Evolutionary conservation across 2,888 invertebrate species (phyloP), one percentile per base, ranked within the genome.

Genomic region (Conistra vaccinii): DNA sequence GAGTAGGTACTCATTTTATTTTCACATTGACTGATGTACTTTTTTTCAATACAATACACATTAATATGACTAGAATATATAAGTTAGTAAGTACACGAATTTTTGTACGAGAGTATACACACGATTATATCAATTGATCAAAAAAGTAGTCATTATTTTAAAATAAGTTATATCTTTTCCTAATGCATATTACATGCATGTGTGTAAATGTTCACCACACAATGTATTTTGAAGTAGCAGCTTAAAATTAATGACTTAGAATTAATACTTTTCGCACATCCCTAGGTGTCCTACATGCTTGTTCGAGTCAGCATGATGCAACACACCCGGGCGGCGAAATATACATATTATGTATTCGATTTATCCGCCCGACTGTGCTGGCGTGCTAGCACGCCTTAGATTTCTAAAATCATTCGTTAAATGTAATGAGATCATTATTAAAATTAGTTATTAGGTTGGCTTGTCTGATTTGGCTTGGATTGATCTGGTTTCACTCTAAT

Each of bases 401-500:
- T 45, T 70, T 45, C 6, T 7, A 66, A 66, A 29, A 6, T 42
- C 3, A n/a, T n/a, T 26, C 2, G 5, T n/a, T 29, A 29, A 77
- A 42, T 78, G 6, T 12, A 55, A 48, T n/a, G 45, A 72, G 42
- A 71, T 39, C 42, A 39, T 42, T 35, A 29, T n/a, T 39, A 10
- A 42, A 80, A 39, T 51, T 39, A 23, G 3, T 9, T 14, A 29
- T 10, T 42, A 4, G 4, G 23, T 45, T n/a, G 32, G 10, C 12
- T 51, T 51, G 2, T 45, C 6, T 63, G 26, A 42, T 39, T 39
- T 35, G 12, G 9, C 23, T 9, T 60, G n/a, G 66, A 20, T 35
- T 32, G 32, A 32, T 35, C 32, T 20, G 5, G 32, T 29, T 63
- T 68, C 17, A 81, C 7, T 74, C 74, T 76, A n/a, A 84, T 57